Conservation (phyloP, 2,113 vertebrate genomes). For the Papio anubis region DNA sequence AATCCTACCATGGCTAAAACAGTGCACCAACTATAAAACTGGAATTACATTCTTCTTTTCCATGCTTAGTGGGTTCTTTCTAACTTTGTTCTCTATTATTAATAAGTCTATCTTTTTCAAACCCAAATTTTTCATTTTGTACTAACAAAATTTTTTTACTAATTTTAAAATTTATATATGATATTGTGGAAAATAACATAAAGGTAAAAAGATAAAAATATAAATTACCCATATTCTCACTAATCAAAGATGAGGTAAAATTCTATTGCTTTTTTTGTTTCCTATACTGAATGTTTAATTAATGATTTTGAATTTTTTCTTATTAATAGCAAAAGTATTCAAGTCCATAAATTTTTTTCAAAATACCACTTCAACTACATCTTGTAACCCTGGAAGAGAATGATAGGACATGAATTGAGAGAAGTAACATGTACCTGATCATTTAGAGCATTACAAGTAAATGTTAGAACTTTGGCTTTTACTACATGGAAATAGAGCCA, state of each 20-base stretch:
- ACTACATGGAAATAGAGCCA: background rate
- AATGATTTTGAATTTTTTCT: background rate
- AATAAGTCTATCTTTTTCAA: background rate
- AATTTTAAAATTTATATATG: background rate
- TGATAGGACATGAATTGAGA: background rate
- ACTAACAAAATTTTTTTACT: background rate
- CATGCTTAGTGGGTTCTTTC: background rate
- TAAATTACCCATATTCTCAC: background rate
- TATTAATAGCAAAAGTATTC: background rate
- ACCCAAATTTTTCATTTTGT: background rate
- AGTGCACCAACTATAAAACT: background rate
- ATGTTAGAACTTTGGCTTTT: background rate
- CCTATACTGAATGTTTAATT: background rate
- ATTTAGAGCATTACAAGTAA: background rate
- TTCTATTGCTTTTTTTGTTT: background rate
- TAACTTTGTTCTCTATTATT: background rate
- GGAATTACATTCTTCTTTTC: background rate
- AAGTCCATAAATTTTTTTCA: background rate
- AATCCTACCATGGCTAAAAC: background rate
- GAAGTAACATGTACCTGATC: background rate
- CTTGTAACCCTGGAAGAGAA: background rate
- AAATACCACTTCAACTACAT: background rate
- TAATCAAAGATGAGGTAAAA: background rate
- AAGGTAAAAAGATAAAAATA: constrained; percentile 7
- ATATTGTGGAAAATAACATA: background rate